A percentile compares a stretch with the other conserved stretches of the same genome.
These are phyloP conservation scores for Listronotus oregonensis DNA, from an alignment of 1,140 invertebrate species.

Conservation along the genomic window DNA sequence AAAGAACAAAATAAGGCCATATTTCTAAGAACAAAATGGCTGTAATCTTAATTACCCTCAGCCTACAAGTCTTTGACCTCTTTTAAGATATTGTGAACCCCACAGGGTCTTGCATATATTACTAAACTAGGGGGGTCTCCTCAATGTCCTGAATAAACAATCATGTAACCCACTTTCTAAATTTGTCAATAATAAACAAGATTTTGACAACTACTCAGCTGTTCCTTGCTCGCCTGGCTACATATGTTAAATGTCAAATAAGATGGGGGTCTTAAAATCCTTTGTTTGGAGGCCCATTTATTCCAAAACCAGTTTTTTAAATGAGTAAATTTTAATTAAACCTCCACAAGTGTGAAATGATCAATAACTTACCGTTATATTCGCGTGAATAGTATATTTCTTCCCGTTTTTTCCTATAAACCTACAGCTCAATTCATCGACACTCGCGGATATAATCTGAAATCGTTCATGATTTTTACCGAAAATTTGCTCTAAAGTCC, in stretches of 20 bases:
- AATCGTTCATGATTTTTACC: slow-evolving; percentile 95
- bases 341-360: slow-evolving; percentile 3
- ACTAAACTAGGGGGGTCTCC: not conserved
- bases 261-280: slow-evolving; percentile 43
- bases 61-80: too few species aligned
- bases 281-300: slow-evolving; percentile 41
- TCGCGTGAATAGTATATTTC: slow-evolving; percentile 95
- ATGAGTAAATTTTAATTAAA: not conserved
- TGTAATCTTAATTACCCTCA: too few species aligned
- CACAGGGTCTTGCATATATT: too few species aligned
- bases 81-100: too few species aligned
- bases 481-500: slow-evolving; percentile 93
- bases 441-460: slow-evolving; percentile 95
- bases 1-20: slow-evolving; percentile 5
- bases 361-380: slow-evolving; percentile 88
- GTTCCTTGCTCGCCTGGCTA: slow-evolving; percentile 28
- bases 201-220: slow-evolving; percentile 36
- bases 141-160: slow-evolving; percentile 3
- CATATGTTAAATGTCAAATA: slow-evolving; percentile 52
- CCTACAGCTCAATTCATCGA: slow-evolving; percentile 96
- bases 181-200: slow-evolving; percentile 34
- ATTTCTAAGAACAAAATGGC: not conserved
- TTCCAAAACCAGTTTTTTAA: not conserved
- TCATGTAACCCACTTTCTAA: slow-evolving; percentile 27
- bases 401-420: slow-evolving; percentile 94